A percentile compares a stretch with the other conserved stretches of the same genome.
phyloP scores from a whole-genome alignment of 2,888 invertebrate species.

The Drosophila quinaria region DNA sequence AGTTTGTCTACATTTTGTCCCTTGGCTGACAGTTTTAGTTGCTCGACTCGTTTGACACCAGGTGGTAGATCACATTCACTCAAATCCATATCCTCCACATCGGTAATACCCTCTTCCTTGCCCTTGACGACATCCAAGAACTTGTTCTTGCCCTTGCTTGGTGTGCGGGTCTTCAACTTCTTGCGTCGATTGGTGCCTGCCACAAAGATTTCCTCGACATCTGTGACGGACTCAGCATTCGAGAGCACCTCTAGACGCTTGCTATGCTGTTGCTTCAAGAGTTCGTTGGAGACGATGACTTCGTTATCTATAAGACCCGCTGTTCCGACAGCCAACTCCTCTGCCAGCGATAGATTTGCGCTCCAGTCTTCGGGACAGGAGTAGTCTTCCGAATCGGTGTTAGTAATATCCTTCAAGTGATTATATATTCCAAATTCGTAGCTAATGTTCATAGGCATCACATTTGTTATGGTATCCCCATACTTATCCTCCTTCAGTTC shows the following conservation, averaged over 20 bases:
- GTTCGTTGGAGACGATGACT: slow-evolving; percentile 78
- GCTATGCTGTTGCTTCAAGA: slow-evolving; percentile 76
- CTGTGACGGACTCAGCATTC: slow-evolving; percentile 85
- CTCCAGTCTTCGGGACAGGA: slow-evolving; percentile 81
- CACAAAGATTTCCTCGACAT: slow-evolving; percentile 86
- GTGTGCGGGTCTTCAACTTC: slow-evolving; percentile 81
- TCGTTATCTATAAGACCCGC: slow-evolving; percentile 73
- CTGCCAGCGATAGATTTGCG: slow-evolving; percentile 48
- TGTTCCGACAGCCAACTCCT: slow-evolving; percentile 47
- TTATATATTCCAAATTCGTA: slow-evolving; percentile 82
- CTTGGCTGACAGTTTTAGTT: slow-evolving; percentile 56
- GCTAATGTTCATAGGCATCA: slow-evolving; percentile 86
- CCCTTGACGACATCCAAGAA: slow-evolving; percentile 68
- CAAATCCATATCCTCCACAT: slow-evolving; percentile 85
- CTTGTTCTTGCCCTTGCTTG: slow-evolving; percentile 80
- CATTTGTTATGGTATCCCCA: slow-evolving; percentile 86
- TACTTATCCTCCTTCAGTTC: slow-evolving; percentile 84
- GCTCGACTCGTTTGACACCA: slow-evolving; percentile 55
- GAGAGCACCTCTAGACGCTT: slow-evolving; percentile 78
- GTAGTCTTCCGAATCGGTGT: slow-evolving; percentile 85
- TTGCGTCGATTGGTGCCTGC: slow-evolving; percentile 82
- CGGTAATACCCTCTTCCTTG: slow-evolving; percentile 78
- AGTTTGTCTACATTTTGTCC: slow-evolving; percentile 33
- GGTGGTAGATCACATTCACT: slow-evolving; percentile 80
- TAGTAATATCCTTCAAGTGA: slow-evolving; percentile 84